These are phyloP conservation scores for Sebastes kiyomatsui DNA, from an alignment of 2,797 vertebrate genomes.

Conservation along the genomic window DNA sequence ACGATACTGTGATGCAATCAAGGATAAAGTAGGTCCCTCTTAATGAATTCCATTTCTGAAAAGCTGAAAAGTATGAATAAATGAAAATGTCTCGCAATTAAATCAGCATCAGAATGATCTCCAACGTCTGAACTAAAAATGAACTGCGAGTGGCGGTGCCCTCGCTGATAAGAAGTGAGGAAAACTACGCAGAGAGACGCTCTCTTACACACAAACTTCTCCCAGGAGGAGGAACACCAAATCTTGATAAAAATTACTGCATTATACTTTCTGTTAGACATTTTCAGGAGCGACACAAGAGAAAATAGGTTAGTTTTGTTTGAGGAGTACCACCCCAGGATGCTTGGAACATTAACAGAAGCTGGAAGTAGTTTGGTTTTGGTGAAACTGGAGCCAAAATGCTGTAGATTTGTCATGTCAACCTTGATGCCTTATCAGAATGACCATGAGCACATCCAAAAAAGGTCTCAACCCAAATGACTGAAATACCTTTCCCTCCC, in stretches of 20 bases:
- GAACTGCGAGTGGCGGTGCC: conserved; percentile 7
- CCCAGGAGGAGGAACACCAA: neutral
- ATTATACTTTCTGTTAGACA: neutral
- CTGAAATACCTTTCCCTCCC: neutral
- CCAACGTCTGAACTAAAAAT: conserved; percentile 25
- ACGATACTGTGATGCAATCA: conserved; percentile 41
- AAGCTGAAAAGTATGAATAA: conserved; percentile 49
- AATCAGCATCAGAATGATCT: conserved; percentile 25
- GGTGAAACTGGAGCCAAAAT: conserved; percentile 25
- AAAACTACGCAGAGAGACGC: conserved; percentile 5
- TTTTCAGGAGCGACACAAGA: neutral
- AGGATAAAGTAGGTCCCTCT: conserved; percentile 22
- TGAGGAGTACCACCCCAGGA: neutral
- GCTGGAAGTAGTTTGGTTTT: neutral
- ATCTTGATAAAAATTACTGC: neutral
- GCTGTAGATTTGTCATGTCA: conserved; percentile 23
- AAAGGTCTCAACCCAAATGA: conserved; percentile 18
- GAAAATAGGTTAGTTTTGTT: conserved; percentile 9
- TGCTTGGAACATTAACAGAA: neutral
- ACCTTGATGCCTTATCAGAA: conserved; percentile 25
- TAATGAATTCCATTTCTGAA: conserved; percentile 47
- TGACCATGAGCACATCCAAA: neutral
- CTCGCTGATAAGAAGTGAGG: neutral
- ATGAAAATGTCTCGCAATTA: conserved; percentile 39
- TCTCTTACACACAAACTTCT: neutral